Evolutionary conservation across 2,797 vertebrate genomes (phyloP).

Genomic region (Kryptopterus vitreolus): DNA sequence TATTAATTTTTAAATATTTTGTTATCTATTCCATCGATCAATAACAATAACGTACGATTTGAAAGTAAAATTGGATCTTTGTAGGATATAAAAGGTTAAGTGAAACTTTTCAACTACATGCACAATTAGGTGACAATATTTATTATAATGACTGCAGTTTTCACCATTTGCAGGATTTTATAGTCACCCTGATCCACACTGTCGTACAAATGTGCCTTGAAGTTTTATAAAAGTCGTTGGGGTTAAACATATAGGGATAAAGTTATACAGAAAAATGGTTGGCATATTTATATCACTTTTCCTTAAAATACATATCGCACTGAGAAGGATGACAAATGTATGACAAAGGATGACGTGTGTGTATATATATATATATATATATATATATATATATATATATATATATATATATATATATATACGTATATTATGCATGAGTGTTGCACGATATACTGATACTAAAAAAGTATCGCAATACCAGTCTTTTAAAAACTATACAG

Average conservation of each 20-base stretch:
- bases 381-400: too few species aligned
- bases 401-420: too few species aligned
- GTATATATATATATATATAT: too few species aligned
- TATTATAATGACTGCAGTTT: not conserved
- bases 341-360: too few species aligned
- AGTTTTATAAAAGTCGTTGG: too few species aligned
- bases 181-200: not conserved
- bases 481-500: too few species aligned
- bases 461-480: too few species aligned
- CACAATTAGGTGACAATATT: not conserved
- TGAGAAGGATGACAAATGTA: not conserved
- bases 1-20: conserved; percentile 15
- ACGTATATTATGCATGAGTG: too few species aligned
- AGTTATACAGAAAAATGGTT: not conserved
- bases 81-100: not conserved
- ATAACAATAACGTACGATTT: not conserved
- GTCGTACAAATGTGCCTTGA: not conserved
- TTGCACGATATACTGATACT: too few species aligned
- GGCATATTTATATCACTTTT: not conserved
- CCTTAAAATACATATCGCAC: not conserved
- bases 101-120: not conserved
- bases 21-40: not conserved
- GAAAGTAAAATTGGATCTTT: not conserved
- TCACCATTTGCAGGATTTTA: not conserved
- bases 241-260: too few species aligned